These are phyloP conservation scores for Drosophila santomea DNA, from an alignment of 1,140 invertebrate genomes.

Conservation along the genomic window DNA sequence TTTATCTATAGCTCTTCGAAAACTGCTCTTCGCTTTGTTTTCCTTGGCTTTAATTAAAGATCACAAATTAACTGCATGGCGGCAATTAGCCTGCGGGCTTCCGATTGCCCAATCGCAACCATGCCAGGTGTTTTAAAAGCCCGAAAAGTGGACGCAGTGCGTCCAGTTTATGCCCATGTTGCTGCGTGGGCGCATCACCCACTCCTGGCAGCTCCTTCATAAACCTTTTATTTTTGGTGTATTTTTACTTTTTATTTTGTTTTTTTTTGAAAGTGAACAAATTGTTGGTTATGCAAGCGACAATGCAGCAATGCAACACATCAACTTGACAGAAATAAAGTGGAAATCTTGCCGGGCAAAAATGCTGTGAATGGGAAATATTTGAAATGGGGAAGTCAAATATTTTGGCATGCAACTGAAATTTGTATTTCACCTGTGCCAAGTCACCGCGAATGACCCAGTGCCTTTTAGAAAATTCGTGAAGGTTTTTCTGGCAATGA, in stretches of 20 bases:
- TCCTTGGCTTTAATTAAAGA: slow-evolving; percentile 62
- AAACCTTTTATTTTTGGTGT: slow-evolving; percentile 6
- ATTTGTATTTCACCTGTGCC: neutral
- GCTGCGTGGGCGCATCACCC: slow-evolving; percentile 37
- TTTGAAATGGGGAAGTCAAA: slow-evolving; percentile 29
- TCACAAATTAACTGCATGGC: slow-evolving; percentile 51
- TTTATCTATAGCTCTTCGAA: slow-evolving; percentile 36
- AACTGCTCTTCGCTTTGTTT: slow-evolving; percentile 17
- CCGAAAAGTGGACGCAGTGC: slow-evolving; percentile 45
- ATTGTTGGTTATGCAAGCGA: slow-evolving; percentile 45
- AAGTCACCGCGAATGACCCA: neutral
- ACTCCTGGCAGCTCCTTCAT: slow-evolving; percentile 5
- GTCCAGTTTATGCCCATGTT: slow-evolving; percentile 54
- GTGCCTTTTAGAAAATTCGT: neutral
- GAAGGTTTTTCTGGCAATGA: neutral
- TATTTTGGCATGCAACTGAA: slow-evolving; percentile 1
- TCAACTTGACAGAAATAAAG: slow-evolving; percentile 32
- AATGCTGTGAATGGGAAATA: slow-evolving; percentile 34
- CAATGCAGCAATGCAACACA: slow-evolving; percentile 43
- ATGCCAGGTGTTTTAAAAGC: slow-evolving; percentile 42
- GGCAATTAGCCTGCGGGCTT: slow-evolving; percentile 34
- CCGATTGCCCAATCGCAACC: slow-evolving; percentile 22
- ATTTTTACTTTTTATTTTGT: slow-evolving; percentile 28
- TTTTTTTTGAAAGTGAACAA: slow-evolving; percentile 63
- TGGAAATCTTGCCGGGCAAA: slow-evolving; percentile 24